Conservation (phyloP, 1,140 invertebrate genomes). For the Globodera ellingtonae region DNA sequence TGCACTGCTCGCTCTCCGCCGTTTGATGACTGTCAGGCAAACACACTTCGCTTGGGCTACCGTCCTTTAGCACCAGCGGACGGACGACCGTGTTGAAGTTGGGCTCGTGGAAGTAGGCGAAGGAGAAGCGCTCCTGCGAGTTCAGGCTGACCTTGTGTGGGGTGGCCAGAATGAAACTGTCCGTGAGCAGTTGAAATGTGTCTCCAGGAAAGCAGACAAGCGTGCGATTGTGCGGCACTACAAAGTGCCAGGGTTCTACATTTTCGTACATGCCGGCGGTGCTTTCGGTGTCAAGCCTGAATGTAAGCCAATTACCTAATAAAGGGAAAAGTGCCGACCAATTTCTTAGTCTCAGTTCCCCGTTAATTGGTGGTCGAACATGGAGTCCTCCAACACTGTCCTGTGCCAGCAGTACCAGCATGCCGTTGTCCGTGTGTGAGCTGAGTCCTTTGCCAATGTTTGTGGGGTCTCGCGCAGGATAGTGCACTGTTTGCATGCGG, state of each 20-base stretch:
- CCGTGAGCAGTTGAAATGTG: background rate
- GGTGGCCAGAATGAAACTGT: background rate
- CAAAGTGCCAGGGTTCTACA: background rate
- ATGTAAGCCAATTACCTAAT: too few relatives aligned
- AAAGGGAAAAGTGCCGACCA: background rate
- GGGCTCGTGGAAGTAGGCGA: conserved; percentile 2
- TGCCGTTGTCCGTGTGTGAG: background rate
- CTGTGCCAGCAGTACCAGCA: background rate
- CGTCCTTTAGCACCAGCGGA: background rate
- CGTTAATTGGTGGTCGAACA: background rate
- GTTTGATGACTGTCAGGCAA: background rate
- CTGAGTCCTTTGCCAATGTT: background rate
- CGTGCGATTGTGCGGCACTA: background rate
- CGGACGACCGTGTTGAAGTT: conserved; percentile 1
- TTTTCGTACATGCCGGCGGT: background rate
- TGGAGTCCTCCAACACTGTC: background rate
- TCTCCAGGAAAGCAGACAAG: background rate
- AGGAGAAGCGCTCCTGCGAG: background rate
- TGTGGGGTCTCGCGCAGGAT: background rate
- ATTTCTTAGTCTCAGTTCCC: background rate
- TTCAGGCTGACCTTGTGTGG: background rate
- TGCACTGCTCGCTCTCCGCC: background rate
- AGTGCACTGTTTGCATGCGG: background rate
- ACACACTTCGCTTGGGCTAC: background rate
- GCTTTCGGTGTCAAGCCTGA: background rate